Evolutionary conservation across 2,797 vertebrate genomes (phyloP).

Genomic region (Rhabdomys pumilio): DNA sequence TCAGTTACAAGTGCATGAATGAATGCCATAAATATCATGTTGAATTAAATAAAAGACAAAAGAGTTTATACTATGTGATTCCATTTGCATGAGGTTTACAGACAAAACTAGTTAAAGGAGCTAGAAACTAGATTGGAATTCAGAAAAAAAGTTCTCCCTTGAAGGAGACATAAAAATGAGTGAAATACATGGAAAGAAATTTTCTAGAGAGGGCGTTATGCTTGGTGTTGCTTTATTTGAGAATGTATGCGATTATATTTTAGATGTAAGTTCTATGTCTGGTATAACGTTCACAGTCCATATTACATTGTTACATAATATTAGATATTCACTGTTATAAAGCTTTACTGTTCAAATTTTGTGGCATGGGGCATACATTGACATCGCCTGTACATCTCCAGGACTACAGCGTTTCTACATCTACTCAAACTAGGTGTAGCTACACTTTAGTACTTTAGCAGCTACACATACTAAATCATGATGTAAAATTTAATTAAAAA

Average conservation of each 20-base stretch:
- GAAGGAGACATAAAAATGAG: not conserved
- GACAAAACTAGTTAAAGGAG: not conserved
- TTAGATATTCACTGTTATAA: not conserved
- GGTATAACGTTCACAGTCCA: not conserved
- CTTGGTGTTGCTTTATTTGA: not conserved
- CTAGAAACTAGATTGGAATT: not conserved
- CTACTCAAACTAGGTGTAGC: not conserved
- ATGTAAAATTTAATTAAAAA: not conserved
- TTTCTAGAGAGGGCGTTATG: not conserved
- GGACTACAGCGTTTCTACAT: not conserved
- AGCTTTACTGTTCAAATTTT: not conserved
- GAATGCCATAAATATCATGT: not conserved
- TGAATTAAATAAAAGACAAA: constrained; percentile 23
- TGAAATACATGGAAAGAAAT: not conserved
- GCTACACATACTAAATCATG: not conserved
- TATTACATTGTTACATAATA: not conserved
- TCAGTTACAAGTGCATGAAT: not conserved
- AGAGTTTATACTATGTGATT: not conserved
- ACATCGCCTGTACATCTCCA: not conserved
- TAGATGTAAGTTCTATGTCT: not conserved
- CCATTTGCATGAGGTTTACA: not conserved
- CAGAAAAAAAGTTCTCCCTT: not conserved
- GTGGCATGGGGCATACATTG: not conserved
- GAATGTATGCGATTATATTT: not conserved
- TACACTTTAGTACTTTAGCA: not conserved